Evolutionary conservation across 2,888 invertebrate species (phyloP).

Genomic region (Dione juno): DNA sequence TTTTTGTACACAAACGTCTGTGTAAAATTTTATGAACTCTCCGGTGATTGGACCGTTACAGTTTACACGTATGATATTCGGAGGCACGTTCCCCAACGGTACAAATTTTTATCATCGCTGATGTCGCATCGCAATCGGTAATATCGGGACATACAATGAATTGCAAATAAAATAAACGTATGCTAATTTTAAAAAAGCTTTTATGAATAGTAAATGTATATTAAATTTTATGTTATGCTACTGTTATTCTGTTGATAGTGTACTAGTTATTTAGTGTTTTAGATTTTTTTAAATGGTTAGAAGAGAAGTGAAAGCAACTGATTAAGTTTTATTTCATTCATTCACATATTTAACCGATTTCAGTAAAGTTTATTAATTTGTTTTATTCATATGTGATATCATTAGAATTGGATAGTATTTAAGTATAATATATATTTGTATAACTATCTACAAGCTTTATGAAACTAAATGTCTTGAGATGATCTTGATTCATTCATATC

Average conservation of each 20-base stretch:
- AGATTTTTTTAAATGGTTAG: neutral
- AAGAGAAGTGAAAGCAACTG: neutral
- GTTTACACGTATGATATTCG: slow-evolving; percentile 59
- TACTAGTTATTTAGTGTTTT: no score
- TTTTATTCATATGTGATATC: no score
- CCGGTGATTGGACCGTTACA: slow-evolving; percentile 63
- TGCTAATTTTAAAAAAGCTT: slow-evolving; percentile 56
- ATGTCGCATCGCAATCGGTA: slow-evolving; percentile 45
- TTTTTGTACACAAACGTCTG: neutral
- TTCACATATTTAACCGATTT: no score
- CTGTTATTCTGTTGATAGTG: neutral
- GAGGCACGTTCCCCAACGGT: slow-evolving; percentile 59
- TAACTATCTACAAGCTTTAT: no score
- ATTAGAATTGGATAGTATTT: no score
- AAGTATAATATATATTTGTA: no score
- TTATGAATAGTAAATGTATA: neutral
- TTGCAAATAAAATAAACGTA: slow-evolving; percentile 47
- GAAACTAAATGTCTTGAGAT: no score
- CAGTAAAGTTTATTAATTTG: no score
- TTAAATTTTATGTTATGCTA: neutral
- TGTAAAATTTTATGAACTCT: slow-evolving; percentile 57
- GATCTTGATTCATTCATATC: no score
- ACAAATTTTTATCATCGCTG: slow-evolving; percentile 57
- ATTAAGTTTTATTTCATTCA: neutral
- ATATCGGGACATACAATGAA: slow-evolving; percentile 40